These are phyloP conservation scores for Heliocidaris erythrogramma DNA, from an alignment of 35 echinoderm and acorn worm species.

Conservation along the genomic window DNA sequence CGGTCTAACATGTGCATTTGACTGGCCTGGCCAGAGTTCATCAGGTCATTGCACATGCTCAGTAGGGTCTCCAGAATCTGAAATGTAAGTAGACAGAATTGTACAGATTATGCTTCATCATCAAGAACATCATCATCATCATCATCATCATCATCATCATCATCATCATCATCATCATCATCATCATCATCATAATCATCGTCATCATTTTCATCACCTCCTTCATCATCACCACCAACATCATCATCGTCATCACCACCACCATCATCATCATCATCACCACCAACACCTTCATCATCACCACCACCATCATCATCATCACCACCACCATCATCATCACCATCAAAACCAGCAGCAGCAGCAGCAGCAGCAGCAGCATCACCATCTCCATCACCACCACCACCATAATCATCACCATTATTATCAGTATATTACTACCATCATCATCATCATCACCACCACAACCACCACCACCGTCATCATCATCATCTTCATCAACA, in stretches of 20 bases:
- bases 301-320: neutral
- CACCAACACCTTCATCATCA: neutral
- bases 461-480: neutral
- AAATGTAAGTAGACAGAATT: neutral
- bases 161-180: neutral
- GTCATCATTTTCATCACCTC: neutral
- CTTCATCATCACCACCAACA: neutral
- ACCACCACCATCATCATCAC: neutral
- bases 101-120: neutral
- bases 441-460: neutral
- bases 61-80: slow-evolving; percentile 72
- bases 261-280: neutral
- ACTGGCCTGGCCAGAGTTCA: slow-evolving; percentile 31
- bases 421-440: neutral
- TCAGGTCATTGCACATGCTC: slow-evolving; percentile 53
- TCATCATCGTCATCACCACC: neutral
- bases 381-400: neutral
- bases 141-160: neutral
- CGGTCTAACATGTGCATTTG: slow-evolving; percentile 70
- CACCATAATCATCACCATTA: slow-evolving; percentile 2
- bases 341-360: neutral
- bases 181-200: neutral
- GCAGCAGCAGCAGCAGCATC: neutral
- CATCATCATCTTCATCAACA: neutral
- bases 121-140: neutral